Percentiles rank a stretch among this genome's conserved stretches.
Evolutionary conservation across 2,888 invertebrate species (phyloP).

Genomic region (Himalopsyche tibetana): DNA sequence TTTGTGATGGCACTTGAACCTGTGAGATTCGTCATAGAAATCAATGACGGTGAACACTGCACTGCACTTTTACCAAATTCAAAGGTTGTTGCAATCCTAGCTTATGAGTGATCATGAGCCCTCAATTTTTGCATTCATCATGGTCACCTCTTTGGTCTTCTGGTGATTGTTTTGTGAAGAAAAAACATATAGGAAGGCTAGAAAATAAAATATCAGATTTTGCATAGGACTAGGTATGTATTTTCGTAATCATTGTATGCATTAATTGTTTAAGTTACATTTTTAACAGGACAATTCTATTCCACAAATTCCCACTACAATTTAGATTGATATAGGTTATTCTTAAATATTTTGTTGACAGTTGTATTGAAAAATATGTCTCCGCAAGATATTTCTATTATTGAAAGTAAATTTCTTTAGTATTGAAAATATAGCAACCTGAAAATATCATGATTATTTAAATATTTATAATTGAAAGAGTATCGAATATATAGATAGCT

Average conservation of each 20-base stretch:
- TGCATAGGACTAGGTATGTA: slow-evolving; percentile 39
- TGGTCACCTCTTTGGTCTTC: too few species aligned
- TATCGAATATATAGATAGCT: neutral
- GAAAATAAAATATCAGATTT: neutral
- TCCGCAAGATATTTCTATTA: slow-evolving; percentile 39
- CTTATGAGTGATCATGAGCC: too few species aligned
- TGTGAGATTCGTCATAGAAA: too few species aligned
- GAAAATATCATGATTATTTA: slow-evolving; percentile 28
- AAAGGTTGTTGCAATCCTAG: too few species aligned
- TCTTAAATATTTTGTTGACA: slow-evolving; percentile 30
- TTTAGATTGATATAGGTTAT: slow-evolving; percentile 38
- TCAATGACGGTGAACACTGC: too few species aligned
- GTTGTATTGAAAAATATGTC: slow-evolving; percentile 22
- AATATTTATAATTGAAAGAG: neutral
- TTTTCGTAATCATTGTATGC: slow-evolving; percentile 34
- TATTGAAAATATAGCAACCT: slow-evolving; percentile 42
- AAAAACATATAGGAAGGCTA: neutral
- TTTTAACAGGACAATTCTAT: slow-evolving; percentile 38
- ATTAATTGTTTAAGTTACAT: slow-evolving; percentile 19
- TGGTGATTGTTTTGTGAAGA: neutral
- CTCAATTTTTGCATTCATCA: too few species aligned
- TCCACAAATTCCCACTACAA: slow-evolving; percentile 36
- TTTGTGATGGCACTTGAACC: too few species aligned
- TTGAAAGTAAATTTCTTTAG: slow-evolving; percentile 31
- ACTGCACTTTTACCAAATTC: too few species aligned